phyloP scores from a whole-genome alignment of 2,797 vertebrate species.

The Psittacula derbiana region DNA sequence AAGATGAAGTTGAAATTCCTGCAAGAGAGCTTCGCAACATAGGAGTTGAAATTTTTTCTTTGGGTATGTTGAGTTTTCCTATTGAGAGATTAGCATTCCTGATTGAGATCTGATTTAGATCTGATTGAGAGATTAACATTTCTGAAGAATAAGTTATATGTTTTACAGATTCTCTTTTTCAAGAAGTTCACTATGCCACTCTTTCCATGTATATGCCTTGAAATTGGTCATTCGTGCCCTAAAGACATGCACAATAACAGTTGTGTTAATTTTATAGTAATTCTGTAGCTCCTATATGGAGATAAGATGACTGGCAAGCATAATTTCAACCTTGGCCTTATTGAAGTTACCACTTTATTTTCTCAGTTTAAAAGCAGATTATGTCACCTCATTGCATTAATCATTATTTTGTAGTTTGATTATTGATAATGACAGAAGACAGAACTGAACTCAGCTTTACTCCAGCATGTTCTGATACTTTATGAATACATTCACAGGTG shows the following conservation, averaged over 20 bases:
- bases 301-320: neutral
- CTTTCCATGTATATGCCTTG: neutral
- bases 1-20: slow-evolving; percentile 85
- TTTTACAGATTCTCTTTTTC: neutral
- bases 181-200: neutral
- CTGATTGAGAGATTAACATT: neutral
- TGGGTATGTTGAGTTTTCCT: slow-evolving; percentile 78
- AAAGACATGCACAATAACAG: neutral
- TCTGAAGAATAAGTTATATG: neutral
- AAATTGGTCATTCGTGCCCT: neutral
- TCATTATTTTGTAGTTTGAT: neutral
- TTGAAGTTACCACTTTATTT: neutral
- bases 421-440: neutral
- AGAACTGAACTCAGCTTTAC: neutral
- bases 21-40: slow-evolving; percentile 83
- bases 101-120: neutral
- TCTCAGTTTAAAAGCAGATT: neutral
- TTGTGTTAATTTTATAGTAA: neutral
- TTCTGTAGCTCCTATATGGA: neutral
- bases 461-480: neutral
- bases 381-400: neutral
- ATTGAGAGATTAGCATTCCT: neutral
- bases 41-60: slow-evolving; percentile 93
- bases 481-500: neutral
- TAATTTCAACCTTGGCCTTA: neutral